Conservation (phyloP, 2,888 invertebrate genomes). For the Aproaerema taeniolella region DNA sequence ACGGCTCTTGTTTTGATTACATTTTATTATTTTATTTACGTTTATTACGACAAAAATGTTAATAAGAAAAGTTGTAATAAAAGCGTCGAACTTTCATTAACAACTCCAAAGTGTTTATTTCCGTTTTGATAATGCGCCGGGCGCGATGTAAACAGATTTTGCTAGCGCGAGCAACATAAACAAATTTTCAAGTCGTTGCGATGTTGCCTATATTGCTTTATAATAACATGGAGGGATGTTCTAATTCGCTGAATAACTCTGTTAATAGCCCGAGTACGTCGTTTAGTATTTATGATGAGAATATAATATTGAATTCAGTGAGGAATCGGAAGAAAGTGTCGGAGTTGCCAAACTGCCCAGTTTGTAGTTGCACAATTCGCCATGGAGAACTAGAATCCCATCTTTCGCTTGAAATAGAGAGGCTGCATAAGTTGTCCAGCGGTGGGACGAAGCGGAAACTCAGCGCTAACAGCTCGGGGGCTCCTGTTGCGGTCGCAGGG, state of each 20-base stretch:
- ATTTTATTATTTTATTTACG: slow-evolving; percentile 30
- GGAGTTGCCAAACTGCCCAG: slow-evolving; percentile 89
- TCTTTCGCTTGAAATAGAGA: slow-evolving; percentile 84
- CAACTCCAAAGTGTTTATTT: slow-evolving; percentile 25
- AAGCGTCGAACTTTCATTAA: slow-evolving; percentile 42
- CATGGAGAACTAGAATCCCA: slow-evolving; percentile 91
- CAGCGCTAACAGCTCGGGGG: slow-evolving; percentile 37
- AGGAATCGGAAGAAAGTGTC: slow-evolving; percentile 79
- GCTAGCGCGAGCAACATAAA: slow-evolving; percentile 18
- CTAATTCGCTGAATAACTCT: slow-evolving; percentile 45
- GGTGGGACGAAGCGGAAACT: slow-evolving; percentile 53
- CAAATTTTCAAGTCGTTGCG: no score
- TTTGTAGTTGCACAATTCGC: slow-evolving; percentile 90
- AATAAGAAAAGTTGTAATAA: slow-evolving; percentile 51
- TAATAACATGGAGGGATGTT: slow-evolving; percentile 66
- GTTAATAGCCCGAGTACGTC: slow-evolving; percentile 31
- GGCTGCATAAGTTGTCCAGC: slow-evolving; percentile 51
- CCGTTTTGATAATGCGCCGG: slow-evolving; percentile 33
- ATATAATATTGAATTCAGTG: slow-evolving; percentile 63
- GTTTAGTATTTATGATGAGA: slow-evolving; percentile 54
- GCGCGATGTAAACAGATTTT: slow-evolving; percentile 65
- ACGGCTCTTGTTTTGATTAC: slow-evolving; percentile 39
- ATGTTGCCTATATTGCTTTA: slow-evolving; percentile 66
- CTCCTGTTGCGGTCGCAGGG: slow-evolving; percentile 40
- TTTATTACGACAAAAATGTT: slow-evolving; percentile 29